Conservation (phyloP, 2,797 vertebrate genomes). For the Catharus ustulatus region DNA sequence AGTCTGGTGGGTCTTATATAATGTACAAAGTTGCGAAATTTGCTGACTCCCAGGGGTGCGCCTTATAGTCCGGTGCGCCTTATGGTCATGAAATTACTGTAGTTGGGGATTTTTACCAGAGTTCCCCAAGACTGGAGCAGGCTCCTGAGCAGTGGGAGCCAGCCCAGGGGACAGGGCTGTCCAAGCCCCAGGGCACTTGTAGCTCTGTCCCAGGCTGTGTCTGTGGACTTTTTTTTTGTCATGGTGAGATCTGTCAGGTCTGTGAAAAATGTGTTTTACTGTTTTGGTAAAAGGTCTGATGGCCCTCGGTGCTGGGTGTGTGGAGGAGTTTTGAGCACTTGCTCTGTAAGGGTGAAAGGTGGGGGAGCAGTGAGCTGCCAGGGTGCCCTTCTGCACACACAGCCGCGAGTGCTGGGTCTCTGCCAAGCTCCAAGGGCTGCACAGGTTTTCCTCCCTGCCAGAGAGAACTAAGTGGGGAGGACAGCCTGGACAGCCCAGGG, state of each 20-base stretch:
- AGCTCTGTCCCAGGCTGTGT: neutral
- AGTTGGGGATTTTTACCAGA: neutral
- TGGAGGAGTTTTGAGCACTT: neutral
- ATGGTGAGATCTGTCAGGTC: neutral
- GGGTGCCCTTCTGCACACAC: neutral
- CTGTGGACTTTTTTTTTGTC: neutral
- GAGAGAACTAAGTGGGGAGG: neutral
- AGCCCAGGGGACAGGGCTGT: fast-evolving
- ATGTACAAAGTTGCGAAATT: too few species aligned
- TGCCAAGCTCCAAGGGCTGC: neutral
- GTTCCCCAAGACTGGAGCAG: neutral
- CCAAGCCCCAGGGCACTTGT: too few species aligned
- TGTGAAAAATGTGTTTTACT: too few species aligned
- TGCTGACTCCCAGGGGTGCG: too few species aligned
- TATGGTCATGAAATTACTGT: too few species aligned
- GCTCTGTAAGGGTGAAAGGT: neutral
- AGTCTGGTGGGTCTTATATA: too few species aligned
- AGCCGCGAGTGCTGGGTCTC: neutral
- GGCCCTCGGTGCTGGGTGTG: fast-evolving
- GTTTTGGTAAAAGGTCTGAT: neutral
- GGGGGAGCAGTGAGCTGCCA: neutral
- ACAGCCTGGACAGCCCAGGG: neutral
- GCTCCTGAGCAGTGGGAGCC: neutral
- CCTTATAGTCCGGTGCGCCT: too few species aligned
- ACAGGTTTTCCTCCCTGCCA: neutral